Conservation (phyloP, 1,140 invertebrate genomes). For the Lamellibrachia luymesi region DNA sequence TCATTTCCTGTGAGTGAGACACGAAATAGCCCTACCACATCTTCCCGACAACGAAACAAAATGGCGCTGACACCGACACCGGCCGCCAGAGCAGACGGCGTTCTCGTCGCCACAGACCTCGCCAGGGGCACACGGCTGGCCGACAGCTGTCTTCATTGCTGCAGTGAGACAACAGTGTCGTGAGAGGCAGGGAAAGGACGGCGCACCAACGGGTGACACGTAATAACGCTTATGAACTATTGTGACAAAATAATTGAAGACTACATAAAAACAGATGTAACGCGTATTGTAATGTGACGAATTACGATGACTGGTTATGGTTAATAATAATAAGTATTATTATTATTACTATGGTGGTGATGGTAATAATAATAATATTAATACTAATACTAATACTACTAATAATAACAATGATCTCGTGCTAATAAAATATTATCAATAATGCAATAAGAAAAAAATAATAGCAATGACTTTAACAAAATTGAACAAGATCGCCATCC, state of each 20-base stretch:
- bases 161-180: neutral
- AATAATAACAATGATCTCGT: neutral
- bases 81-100: conserved; percentile 9
- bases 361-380: neutral
- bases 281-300: too few relatives aligned
- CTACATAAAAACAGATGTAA: too few relatives aligned
- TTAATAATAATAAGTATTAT: neutral
- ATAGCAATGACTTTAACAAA: neutral
- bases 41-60: neutral
- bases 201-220: too few relatives aligned
- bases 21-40: neutral
- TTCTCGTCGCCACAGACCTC: conserved; percentile 4
- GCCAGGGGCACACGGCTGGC: neutral
- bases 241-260: too few relatives aligned
- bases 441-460: too few relatives aligned
- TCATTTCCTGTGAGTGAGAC: neutral
- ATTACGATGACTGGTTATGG: too few relatives aligned
- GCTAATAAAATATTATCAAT: too few relatives aligned
- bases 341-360: neutral
- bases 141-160: conserved; percentile 6
- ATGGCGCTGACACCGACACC: conserved; percentile 11
- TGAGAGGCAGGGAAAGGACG: neutral
- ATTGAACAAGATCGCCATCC: neutral
- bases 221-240: too few relatives aligned
- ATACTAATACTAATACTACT: neutral